phyloP scores from a whole-genome alignment of 2,797 vertebrate genomes.

The Melopsittacus undulatus region DNA sequence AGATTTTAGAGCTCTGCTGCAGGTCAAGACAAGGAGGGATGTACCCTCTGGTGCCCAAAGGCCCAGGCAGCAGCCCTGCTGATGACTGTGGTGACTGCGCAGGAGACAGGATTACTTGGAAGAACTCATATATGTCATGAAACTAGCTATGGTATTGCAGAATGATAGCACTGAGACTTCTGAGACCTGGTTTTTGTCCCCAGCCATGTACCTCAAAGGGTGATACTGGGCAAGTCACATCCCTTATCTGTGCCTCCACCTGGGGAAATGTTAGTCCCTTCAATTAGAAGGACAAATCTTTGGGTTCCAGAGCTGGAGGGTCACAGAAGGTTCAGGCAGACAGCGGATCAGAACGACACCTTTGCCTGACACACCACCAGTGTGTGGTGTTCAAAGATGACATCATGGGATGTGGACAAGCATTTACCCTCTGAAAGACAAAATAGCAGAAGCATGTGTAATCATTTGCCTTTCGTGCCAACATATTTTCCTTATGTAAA shows the following conservation, averaged over 20 bases:
- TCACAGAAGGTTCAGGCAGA: background rate
- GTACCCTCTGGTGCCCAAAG: background rate
- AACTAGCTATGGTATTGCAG: background rate
- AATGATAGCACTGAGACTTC: background rate
- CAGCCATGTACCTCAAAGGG: background rate
- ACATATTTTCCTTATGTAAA: conserved; percentile 64
- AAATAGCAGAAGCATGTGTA: conserved; percentile 53
- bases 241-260: background rate
- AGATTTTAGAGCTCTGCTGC: background rate
- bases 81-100: background rate
- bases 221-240: background rate
- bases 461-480: background rate
- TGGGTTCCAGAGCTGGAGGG: background rate
- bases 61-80: background rate
- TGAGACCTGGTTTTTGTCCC: background rate
- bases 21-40: background rate
- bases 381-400: conserved; percentile 6
- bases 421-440: conserved; percentile 5
- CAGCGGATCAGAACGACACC: rapidly evolving
- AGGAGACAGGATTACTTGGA: background rate
- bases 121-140: background rate
- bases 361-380: background rate
- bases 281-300: background rate
- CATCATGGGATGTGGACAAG: conserved; percentile 10
- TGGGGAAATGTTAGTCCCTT: background rate